Evolutionary conservation across 2,797 vertebrate species (phyloP).

Genomic region (Chrosomus eos): DNA sequence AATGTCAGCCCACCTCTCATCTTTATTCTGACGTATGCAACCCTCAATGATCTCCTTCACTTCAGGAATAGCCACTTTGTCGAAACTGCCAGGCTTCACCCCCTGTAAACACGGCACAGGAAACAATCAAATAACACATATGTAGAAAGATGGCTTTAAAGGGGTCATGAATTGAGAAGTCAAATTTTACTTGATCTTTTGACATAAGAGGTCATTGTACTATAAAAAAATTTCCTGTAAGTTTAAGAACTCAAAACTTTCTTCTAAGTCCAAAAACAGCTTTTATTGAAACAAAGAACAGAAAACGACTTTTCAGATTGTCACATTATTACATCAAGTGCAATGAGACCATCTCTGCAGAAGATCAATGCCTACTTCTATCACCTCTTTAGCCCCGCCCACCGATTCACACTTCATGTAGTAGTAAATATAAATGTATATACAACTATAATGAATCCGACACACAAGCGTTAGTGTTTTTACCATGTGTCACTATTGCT

Average conservation of each 20-base stretch:
- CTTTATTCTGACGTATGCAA: slow-evolving; percentile 98
- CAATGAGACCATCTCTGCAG: background rate
- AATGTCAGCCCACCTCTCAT: slow-evolving; percentile 84
- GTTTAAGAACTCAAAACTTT: background rate
- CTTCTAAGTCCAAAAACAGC: background rate
- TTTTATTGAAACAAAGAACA: background rate
- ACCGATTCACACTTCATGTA: background rate
- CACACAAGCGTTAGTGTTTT: too few relatives aligned
- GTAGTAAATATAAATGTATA: background rate
- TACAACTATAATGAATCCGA: too few relatives aligned
- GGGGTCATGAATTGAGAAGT: background rate
- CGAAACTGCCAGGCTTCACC: slow-evolving; percentile 97
- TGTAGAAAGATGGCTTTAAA: background rate
- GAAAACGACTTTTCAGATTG: background rate
- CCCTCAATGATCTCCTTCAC: slow-evolving; percentile 99
- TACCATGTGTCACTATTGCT: too few relatives aligned
- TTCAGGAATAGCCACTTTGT: slow-evolving; percentile 99
- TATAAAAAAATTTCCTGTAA: background rate
- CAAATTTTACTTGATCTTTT: background rate
- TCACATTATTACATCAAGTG: background rate
- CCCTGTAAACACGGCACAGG: slow-evolving; percentile 83
- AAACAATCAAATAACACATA: slow-evolving; percentile 64
- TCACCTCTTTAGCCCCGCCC: background rate
- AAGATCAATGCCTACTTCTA: background rate
- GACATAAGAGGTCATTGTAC: background rate